Conservation (phyloP, 2,797 vertebrate species). For the Sebastes umbrosus region DNA sequence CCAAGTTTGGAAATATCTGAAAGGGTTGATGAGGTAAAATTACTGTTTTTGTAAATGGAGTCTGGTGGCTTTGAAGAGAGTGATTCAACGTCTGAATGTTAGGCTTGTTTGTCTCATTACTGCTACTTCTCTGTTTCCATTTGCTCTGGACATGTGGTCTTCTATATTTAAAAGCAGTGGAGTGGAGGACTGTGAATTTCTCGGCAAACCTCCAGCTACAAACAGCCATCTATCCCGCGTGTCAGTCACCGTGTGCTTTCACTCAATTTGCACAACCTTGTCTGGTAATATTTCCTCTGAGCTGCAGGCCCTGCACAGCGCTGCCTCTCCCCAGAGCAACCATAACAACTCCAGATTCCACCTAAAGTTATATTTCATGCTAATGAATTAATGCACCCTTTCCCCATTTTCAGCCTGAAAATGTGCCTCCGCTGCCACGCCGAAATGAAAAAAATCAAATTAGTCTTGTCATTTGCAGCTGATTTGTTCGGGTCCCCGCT, state of each 20-base stretch:
- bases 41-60: no score
- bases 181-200: constrained; percentile 18
- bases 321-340: constrained; percentile 31
- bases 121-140: constrained; percentile 7
- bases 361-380: constrained; percentile 67
- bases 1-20: no score
- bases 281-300: constrained; percentile 28
- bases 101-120: constrained; percentile 21
- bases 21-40: no score
- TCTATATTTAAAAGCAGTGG: constrained; percentile 51
- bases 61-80: no score
- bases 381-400: constrained; percentile 63
- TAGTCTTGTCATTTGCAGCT: constrained; percentile 59
- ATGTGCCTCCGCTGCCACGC: constrained; percentile 38
- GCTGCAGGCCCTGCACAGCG: neutral
- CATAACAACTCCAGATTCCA: constrained; percentile 55
- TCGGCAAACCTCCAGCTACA: constrained; percentile 23
- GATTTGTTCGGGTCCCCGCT: constrained; percentile 65
- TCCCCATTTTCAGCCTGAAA: constrained; percentile 56
- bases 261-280: constrained; percentile 56
- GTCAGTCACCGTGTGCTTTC: constrained; percentile 40
- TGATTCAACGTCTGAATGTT: no score
- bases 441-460: constrained; percentile 61
- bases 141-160: constrained; percentile 45
- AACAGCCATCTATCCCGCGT: constrained; percentile 27